Evolutionary conservation across 2,797 vertebrate genomes (phyloP).

Genomic region (Gadopsis marmoratus): DNA sequence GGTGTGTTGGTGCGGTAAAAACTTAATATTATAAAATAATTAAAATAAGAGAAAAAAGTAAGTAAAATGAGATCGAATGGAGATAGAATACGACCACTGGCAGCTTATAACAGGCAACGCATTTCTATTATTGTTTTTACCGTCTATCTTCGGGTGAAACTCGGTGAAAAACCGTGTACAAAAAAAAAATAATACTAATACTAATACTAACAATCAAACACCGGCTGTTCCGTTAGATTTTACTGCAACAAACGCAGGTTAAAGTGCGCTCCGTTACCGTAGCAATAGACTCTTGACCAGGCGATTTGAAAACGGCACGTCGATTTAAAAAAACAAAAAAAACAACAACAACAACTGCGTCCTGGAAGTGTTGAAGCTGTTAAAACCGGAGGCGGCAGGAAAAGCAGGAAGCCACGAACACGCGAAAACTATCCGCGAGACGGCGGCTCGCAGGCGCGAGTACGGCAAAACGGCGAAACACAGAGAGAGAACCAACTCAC

Average conservation of each 20-base stretch:
- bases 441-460: too few relatives aligned
- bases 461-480: background rate
- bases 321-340: constrained; percentile 23
- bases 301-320: constrained; percentile 52
- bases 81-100: background rate
- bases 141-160: background rate
- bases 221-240: background rate
- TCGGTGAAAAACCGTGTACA: accelerated
- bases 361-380: background rate
- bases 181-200: too few relatives aligned
- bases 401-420: background rate
- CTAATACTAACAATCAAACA: background rate
- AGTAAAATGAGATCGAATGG: too few relatives aligned
- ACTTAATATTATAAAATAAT: too few relatives aligned
- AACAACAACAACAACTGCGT: background rate
- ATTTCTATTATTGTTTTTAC: background rate
- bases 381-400: background rate
- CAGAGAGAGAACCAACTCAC: constrained; percentile 75
- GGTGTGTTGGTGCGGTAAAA: too few relatives aligned
- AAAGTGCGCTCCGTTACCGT: constrained; percentile 33
- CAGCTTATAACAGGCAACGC: background rate
- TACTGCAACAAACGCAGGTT: background rate
- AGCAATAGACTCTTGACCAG: constrained; percentile 61
- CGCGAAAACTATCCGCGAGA: background rate
- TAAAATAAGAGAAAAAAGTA: too few relatives aligned